These are phyloP conservation scores for Nasonia oneida DNA, from an alignment of 2,888 invertebrate genomes.

Conservation along the genomic window DNA sequence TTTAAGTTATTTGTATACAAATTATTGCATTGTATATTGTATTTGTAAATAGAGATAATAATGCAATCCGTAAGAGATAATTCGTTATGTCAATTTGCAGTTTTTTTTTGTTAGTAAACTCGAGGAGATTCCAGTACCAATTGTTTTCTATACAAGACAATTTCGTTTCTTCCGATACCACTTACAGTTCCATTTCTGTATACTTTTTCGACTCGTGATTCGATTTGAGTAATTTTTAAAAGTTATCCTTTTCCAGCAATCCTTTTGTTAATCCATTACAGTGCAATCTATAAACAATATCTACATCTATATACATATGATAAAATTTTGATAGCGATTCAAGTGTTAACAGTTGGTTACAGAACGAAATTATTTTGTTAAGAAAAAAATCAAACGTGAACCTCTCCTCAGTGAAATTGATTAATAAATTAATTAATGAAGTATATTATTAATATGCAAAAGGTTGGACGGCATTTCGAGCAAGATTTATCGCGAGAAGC, in stretches of 20 bases:
- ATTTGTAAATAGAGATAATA: not conserved
- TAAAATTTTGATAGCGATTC: not conserved
- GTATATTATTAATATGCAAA: conserved; percentile 59
- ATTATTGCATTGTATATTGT: conserved; percentile 42
- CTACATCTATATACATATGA: not conserved
- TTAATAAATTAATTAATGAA: conserved; percentile 59
- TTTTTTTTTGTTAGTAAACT: conserved; percentile 58
- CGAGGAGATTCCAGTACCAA: conserved; percentile 53
- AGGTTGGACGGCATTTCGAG: conserved; percentile 61
- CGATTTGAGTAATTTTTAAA: not conserved
- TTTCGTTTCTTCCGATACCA: conserved; percentile 39
- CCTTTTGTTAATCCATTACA: conserved; percentile 1
- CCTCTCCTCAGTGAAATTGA: conserved; percentile 58
- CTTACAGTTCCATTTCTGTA: not conserved
- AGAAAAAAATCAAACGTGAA: conserved; percentile 48
- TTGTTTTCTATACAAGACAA: conserved; percentile 51
- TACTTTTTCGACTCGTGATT: not conserved
- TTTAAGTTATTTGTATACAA: conserved; percentile 53
- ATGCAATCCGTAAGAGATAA: conserved; percentile 40
- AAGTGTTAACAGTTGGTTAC: not conserved
- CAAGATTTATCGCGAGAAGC: conserved; percentile 45
- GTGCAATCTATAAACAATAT: not conserved
- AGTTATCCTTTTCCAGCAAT: not conserved
- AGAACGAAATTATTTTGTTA: conserved; percentile 55
- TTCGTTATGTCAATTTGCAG: conserved; percentile 55